A percentile compares a stretch with the other conserved stretches of the same genome.
phyloP scores from a whole-genome alignment of 2,797 vertebrate species.

The Lemur catta region DNA sequence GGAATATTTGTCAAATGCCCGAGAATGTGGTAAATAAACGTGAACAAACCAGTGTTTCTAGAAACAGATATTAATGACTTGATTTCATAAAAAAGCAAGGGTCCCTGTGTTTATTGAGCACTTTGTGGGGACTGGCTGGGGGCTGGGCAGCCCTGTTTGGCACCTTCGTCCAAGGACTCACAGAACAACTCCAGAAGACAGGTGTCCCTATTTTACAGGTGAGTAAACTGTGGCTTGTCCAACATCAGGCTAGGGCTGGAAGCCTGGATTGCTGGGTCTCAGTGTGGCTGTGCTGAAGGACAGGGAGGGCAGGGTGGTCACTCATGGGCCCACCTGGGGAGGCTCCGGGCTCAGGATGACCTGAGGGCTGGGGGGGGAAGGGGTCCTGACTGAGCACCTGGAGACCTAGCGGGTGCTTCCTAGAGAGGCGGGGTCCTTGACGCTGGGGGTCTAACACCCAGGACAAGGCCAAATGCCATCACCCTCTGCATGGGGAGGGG shows the following conservation, averaged over 20 bases:
- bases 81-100: neutral
- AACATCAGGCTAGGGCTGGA: neutral
- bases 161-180: neutral
- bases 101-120: neutral
- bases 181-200: neutral
- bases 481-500: neutral
- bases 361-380: neutral
- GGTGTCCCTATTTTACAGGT: neutral
- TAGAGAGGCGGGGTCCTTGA: neutral
- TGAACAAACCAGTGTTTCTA: neutral
- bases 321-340: neutral
- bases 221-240: neutral
- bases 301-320: neutral
- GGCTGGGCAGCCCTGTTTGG: neutral
- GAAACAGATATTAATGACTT: slow-evolving; percentile 44
- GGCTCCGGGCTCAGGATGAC: neutral
- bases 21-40: slow-evolving; percentile 43
- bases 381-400: neutral
- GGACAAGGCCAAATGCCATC: neutral
- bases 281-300: neutral
- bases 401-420: neutral
- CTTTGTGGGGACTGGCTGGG: neutral
- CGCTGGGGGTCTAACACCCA: neutral
- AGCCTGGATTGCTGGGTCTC: neutral
- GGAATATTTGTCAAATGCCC: slow-evolving; percentile 53